Conservation (phyloP, 2,113 vertebrate species). For the Spheniscus mendiculus region DNA sequence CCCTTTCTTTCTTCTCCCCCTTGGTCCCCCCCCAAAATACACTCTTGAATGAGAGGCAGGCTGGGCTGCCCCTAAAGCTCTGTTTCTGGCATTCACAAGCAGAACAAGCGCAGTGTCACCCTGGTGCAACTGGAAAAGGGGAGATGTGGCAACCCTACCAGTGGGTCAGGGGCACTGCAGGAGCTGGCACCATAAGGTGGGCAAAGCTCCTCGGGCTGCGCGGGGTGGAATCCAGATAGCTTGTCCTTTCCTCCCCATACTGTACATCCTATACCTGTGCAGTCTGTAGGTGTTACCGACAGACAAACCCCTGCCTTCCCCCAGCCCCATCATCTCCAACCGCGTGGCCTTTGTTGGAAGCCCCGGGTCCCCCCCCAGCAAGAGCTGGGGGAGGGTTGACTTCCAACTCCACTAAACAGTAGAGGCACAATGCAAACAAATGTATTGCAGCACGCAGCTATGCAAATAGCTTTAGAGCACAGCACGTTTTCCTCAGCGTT, state of each 20-base stretch:
- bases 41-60: not conserved
- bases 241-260: not conserved
- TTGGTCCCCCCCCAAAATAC: not conserved
- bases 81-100: not conserved
- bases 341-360: not conserved
- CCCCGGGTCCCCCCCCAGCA: not conserved
- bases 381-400: conserved; percentile 25
- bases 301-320: not conserved
- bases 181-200: not conserved
- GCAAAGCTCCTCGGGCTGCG: not conserved
- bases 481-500: conserved; percentile 61
- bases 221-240: not conserved
- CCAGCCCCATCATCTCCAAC: not conserved
- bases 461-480: conserved; percentile 68
- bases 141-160: not conserved
- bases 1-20: not conserved
- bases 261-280: not conserved
- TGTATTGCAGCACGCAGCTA: conserved; percentile 59
- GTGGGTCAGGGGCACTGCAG: not conserved
- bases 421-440: conserved; percentile 56
- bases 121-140: not conserved
- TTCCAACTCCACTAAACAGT: conserved; percentile 28
- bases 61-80: not conserved
- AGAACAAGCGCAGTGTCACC: not conserved
- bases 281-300: not conserved